Conservation (phyloP, 2,797 vertebrate species). For the Intellagama lesueurii region DNA sequence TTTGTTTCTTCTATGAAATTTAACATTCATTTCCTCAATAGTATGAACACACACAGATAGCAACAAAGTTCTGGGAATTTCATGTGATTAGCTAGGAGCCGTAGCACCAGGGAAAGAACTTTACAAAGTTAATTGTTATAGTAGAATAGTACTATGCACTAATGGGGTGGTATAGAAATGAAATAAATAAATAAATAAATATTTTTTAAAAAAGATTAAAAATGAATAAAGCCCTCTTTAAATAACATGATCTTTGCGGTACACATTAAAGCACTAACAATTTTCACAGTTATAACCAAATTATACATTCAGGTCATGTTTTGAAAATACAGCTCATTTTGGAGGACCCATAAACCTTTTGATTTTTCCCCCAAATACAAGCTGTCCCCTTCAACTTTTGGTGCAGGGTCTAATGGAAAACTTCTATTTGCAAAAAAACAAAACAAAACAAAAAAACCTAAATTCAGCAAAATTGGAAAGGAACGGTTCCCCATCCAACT, state of each 20-base stretch:
- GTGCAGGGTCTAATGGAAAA: neutral
- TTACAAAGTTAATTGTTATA: neutral
- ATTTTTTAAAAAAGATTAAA: no score
- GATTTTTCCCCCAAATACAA: neutral
- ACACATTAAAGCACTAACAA: neutral
- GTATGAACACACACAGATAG: conserved; percentile 6
- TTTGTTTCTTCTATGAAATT: conserved; percentile 17
- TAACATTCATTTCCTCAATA: conserved; percentile 39
- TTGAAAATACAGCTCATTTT: neutral
- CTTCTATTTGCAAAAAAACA: neutral
- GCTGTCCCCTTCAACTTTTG: neutral
- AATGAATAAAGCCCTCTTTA: neutral
- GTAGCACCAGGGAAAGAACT: conserved; percentile 47
- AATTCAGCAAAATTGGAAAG: neutral
- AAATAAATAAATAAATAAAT: no score
- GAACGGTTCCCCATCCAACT: neutral
- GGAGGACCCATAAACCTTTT: neutral
- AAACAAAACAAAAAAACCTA: no score
- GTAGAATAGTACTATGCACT: no score
- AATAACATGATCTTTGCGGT: neutral
- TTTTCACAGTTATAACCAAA: conserved; percentile 24
- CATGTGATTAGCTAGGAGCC: neutral
- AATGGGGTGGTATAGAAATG: no score
- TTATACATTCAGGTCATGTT: neutral
- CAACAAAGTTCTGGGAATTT: conserved; percentile 39